Conservation (phyloP, 2,797 vertebrate species). For the Bradypus variegatus region DNA sequence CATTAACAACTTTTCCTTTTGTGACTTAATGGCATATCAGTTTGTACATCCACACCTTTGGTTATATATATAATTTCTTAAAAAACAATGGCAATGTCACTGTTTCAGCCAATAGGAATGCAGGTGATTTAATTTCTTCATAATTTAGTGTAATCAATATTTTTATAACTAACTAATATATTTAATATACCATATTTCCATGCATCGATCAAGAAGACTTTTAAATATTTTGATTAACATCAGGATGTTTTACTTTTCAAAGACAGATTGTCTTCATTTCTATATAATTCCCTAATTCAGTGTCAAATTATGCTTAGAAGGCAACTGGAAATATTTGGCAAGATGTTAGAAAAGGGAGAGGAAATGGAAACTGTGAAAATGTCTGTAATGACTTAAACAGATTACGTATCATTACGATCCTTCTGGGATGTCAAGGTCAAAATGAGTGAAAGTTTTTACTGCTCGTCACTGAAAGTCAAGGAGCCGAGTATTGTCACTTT, state of each 20-base stretch:
- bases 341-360: not conserved
- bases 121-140: not conserved
- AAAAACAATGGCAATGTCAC: not conserved
- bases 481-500: slow-evolving; percentile 31
- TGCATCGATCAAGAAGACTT: not conserved
- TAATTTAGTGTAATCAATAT: not conserved
- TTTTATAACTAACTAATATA: not conserved
- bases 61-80: not conserved
- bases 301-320: slow-evolving; percentile 35
- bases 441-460: slow-evolving; percentile 46
- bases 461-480: slow-evolving; percentile 66
- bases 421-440: slow-evolving; percentile 58
- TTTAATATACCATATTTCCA: not conserved
- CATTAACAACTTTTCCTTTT: not conserved
- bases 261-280: slow-evolving; percentile 25
- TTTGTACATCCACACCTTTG: not conserved
- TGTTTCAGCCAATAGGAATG: not conserved
- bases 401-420: slow-evolving; percentile 36
- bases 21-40: not conserved
- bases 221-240: not conserved
- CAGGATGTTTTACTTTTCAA: slow-evolving; percentile 26
- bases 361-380: slow-evolving; percentile 34
- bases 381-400: slow-evolving; percentile 31
- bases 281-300: not conserved
- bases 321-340: slow-evolving; percentile 45